phyloP scores from a whole-genome alignment of 2,888 invertebrate genomes.

The Andricus quercusramuli region DNA sequence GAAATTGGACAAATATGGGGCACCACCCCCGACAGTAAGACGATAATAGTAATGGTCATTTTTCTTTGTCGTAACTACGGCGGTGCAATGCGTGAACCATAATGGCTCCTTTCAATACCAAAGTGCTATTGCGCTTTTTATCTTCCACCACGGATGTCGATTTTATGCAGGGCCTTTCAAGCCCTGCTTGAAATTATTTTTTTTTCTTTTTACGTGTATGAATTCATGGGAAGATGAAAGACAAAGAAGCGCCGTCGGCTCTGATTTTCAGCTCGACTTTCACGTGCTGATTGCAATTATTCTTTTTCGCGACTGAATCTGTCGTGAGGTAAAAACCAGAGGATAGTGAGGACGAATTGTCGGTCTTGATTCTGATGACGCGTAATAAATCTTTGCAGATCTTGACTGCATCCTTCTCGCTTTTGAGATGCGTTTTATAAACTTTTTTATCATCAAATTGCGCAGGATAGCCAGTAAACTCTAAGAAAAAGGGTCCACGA shows the following conservation, averaged over 20 bases:
- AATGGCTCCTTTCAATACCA: constrained; percentile 9
- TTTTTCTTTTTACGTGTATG: not conserved
- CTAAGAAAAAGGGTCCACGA: too few relatives aligned
- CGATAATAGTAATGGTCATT: not conserved
- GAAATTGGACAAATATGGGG: not conserved
- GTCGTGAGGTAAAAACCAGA: constrained; percentile 23
- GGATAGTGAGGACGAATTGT: constrained; percentile 3
- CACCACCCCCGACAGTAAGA: not conserved
- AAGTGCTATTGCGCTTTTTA: constrained; percentile 12
- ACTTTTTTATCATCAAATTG: not conserved
- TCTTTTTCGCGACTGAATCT: constrained; percentile 20
- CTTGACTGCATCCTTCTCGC: not conserved
- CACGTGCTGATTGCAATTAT: constrained; percentile 29
- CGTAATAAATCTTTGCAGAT: constrained; percentile 14
- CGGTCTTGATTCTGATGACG: constrained; percentile 18
- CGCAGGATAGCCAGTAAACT: not conserved
- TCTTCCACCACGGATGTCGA: constrained; percentile 3
- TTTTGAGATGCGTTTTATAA: not conserved
- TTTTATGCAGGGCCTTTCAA: not conserved
- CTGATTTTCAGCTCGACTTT: constrained; percentile 23
- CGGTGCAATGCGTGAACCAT: not conserved
- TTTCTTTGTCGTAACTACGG: not conserved
- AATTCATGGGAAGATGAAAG: constrained; percentile 19
- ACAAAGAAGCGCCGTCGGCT: constrained; percentile 4
- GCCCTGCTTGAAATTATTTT: not conserved